A percentile compares a stretch with the other conserved stretches of the same genome.
Evolutionary conservation across 2,113 vertebrate species (phyloP).

Genomic region (Callorhinus ursinus): DNA sequence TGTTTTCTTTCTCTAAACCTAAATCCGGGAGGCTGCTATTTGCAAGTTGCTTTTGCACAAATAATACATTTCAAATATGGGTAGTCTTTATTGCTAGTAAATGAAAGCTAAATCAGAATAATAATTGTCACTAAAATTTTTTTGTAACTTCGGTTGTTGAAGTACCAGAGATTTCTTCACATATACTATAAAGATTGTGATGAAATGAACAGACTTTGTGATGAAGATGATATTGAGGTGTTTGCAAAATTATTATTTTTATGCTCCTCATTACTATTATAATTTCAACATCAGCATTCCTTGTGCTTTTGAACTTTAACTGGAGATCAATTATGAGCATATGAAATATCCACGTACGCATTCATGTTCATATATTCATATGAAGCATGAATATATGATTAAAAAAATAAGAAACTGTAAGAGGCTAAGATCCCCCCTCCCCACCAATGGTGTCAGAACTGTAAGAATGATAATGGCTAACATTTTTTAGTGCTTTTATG

Average conservation of each 20-base stretch:
- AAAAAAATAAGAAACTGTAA: conserved; percentile 4
- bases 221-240: neutral
- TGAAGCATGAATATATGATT: neutral
- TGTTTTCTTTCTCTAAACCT: neutral
- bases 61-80: neutral
- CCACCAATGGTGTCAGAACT: neutral
- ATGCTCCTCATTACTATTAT: neutral
- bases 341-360: neutral
- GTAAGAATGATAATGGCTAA: neutral
- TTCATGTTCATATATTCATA: neutral
- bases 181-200: neutral
- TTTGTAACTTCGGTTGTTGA: neutral
- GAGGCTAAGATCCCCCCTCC: neutral
- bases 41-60: neutral
- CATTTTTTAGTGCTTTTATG: neutral
- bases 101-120: neutral
- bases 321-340: neutral
- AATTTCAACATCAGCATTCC: neutral
- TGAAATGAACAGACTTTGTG: neutral
- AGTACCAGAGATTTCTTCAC: neutral
- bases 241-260: conserved; percentile 3
- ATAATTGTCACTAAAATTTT: neutral
- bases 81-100: neutral
- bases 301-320: conserved; percentile 9
- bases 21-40: neutral